Evolutionary conservation across 2,797 vertebrate species (phyloP).

Genomic region (Glossophaga mutica): DNA sequence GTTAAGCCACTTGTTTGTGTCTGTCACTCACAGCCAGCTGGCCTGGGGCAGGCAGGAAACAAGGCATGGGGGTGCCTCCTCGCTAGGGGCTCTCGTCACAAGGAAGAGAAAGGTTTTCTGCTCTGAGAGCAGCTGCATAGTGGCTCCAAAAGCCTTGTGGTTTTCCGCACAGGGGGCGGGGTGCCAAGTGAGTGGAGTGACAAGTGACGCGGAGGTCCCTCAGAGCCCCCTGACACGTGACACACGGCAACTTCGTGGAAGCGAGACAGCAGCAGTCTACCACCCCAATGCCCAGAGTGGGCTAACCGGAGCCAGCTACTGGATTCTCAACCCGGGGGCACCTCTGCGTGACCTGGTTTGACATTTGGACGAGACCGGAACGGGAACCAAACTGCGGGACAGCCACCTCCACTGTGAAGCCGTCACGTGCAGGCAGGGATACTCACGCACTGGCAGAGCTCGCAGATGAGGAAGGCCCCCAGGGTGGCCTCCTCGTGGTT

Average conservation of each 20-base stretch:
- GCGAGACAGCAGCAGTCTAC: too few relatives aligned
- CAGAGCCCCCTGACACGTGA: background rate
- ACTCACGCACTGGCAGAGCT: slow-evolving; percentile 99
- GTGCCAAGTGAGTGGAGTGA: rapidly evolving
- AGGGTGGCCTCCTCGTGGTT: slow-evolving; percentile 99
- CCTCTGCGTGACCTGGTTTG: background rate
- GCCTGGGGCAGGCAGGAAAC: background rate
- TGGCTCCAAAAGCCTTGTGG: background rate
- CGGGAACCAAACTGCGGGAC: rapidly evolving
- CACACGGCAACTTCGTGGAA: rapidly evolving
- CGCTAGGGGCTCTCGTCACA: background rate
- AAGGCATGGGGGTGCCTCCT: background rate
- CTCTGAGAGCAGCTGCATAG: background rate
- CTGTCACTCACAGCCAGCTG: background rate
- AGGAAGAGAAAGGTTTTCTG: background rate
- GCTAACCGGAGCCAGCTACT: background rate
- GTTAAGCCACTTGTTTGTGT: background rate
- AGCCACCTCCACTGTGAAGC: rapidly evolving
- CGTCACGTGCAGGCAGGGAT: background rate
- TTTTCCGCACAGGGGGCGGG: background rate
- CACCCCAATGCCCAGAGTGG: rapidly evolving
- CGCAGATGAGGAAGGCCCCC: slow-evolving; percentile 99
- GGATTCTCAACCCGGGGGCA: too few relatives aligned
- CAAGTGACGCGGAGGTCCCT: background rate
- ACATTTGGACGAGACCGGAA: background rate